These are phyloP conservation scores for Procavia capensis DNA, from an alignment of 2,113 vertebrate species.

Conservation along the genomic window DNA sequence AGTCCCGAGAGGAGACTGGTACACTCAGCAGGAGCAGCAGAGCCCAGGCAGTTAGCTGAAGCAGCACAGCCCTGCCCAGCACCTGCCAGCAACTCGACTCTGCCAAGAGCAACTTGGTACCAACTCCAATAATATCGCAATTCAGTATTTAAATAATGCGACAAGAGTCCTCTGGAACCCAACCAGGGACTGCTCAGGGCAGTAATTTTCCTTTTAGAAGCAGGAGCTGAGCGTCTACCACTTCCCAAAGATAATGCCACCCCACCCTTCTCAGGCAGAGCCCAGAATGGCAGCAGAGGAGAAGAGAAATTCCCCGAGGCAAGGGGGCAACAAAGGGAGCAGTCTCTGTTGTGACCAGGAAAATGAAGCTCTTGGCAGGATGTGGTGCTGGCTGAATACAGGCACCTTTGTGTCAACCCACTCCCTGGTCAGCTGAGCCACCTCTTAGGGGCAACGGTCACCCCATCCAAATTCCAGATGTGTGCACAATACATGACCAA, in stretches of 20 bases:
- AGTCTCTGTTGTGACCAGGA: background rate
- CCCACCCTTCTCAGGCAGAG: constrained; percentile 66
- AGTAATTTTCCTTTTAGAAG: constrained; percentile 87
- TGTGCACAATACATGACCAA: background rate
- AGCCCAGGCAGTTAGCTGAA: constrained; percentile 86
- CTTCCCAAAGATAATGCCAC: constrained; percentile 83
- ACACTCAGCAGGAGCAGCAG: constrained; percentile 69
- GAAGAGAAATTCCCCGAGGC: background rate
- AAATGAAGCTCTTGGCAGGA: background rate
- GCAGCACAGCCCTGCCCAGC: constrained; percentile 89
- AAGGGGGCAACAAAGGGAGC: fast-evolving
- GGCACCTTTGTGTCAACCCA: background rate
- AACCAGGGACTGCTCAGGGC: constrained; percentile 84
- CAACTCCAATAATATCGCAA: constrained; percentile 91
- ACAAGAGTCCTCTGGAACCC: constrained; percentile 86
- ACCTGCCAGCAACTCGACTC: constrained; percentile 90
- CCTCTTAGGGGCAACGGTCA: background rate
- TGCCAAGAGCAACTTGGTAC: constrained; percentile 91
- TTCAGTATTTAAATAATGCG: constrained; percentile 89
- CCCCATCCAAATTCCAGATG: background rate
- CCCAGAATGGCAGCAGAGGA: background rate
- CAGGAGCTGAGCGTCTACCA: constrained; percentile 73
- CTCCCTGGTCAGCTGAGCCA: background rate
- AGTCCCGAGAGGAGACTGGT: background rate
- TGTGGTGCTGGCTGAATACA: background rate